Percentiles rank a stretch among this genome's conserved stretches.
phyloP scores from a whole-genome alignment of 2,888 invertebrate genomes.

The Drosophila pegasa region DNA sequence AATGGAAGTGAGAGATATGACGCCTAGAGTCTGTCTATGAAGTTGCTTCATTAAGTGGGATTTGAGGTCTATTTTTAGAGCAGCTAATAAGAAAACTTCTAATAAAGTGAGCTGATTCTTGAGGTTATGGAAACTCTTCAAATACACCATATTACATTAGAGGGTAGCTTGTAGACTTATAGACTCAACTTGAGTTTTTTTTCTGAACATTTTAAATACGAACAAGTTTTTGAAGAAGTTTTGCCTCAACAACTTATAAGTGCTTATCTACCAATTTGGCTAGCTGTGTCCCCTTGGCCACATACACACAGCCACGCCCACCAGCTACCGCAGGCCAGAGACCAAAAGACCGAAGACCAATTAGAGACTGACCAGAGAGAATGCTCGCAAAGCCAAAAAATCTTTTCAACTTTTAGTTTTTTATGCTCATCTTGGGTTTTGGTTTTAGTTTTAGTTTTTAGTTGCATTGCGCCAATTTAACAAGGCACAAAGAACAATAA shows the following conservation, averaged over 20 bases:
- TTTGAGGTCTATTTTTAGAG: slow-evolving; percentile 4
- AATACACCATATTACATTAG: neutral
- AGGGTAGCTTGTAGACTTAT: slow-evolving; percentile 3
- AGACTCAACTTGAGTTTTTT: slow-evolving; percentile 5
- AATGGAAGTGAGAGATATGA: slow-evolving; percentile 19
- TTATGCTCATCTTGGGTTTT: slow-evolving; percentile 35
- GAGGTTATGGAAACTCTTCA: neutral
- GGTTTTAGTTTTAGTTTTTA: slow-evolving; percentile 45
- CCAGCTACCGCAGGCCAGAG: slow-evolving; percentile 44
- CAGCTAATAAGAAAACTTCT: neutral
- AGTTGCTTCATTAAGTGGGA: neutral
- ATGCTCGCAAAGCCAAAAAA: slow-evolving; percentile 45
- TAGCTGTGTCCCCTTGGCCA: neutral
- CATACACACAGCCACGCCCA: neutral
- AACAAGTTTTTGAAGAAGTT: slow-evolving; percentile 38
- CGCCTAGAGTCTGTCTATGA: neutral
- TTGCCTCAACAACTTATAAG: slow-evolving; percentile 32
- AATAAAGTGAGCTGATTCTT: neutral
- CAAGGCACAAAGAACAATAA: slow-evolving; percentile 38
- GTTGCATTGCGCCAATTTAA: slow-evolving; percentile 73
- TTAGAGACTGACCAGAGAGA: slow-evolving; percentile 36
- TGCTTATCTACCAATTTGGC: slow-evolving; percentile 50
- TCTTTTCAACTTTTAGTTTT: slow-evolving; percentile 53
- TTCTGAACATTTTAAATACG: slow-evolving; percentile 12
- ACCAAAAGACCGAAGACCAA: slow-evolving; percentile 34